Evolutionary conservation across 2,888 invertebrate species (phyloP).

Genomic region (Caenorhabditis angaria): DNA sequence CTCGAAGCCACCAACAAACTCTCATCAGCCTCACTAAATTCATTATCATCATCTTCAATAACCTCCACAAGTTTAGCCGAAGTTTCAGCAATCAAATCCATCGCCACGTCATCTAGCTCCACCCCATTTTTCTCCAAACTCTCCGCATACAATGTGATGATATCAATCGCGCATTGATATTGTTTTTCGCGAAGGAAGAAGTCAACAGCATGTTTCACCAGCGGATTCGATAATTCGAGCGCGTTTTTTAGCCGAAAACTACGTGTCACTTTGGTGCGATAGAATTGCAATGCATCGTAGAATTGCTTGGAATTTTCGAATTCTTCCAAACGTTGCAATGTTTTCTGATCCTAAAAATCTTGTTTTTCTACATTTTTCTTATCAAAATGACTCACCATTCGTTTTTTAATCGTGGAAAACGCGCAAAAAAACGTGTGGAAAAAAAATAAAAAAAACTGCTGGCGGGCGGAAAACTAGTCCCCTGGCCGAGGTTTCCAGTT

Average conservation of each 20-base stretch:
- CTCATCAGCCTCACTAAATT: conserved; percentile 8
- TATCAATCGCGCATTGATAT: conserved; percentile 33
- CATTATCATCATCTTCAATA: conserved; percentile 9
- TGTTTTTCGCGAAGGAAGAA: conserved; percentile 39
- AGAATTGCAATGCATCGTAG: conserved; percentile 43
- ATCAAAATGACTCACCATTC: conserved; percentile 8
- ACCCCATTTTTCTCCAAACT: conserved; percentile 21
- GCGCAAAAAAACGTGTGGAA: not conserved
- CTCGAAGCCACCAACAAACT: conserved; percentile 13
- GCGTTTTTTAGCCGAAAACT: conserved; percentile 26
- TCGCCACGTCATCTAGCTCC: not conserved
- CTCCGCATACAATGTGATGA: conserved; percentile 22
- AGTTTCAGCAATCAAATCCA: conserved; percentile 17
- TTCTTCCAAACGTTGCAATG: conserved; percentile 19
- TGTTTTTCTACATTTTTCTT: not conserved
- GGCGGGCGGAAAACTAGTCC: conserved; percentile 10
- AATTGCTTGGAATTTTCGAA: conserved; percentile 26
- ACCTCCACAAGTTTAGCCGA: conserved; percentile 9
- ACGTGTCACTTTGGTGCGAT: conserved; percentile 34
- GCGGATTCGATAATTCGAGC: conserved; percentile 13
- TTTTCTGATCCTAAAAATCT: conserved; percentile 19
- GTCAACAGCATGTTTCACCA: conserved; percentile 22
- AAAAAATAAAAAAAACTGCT: conserved; percentile 1
- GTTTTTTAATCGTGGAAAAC: not conserved
- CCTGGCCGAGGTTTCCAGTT: conserved; percentile 7